Conservation (phyloP, 2,113 vertebrate species). For the Zosterops japonicus region DNA sequence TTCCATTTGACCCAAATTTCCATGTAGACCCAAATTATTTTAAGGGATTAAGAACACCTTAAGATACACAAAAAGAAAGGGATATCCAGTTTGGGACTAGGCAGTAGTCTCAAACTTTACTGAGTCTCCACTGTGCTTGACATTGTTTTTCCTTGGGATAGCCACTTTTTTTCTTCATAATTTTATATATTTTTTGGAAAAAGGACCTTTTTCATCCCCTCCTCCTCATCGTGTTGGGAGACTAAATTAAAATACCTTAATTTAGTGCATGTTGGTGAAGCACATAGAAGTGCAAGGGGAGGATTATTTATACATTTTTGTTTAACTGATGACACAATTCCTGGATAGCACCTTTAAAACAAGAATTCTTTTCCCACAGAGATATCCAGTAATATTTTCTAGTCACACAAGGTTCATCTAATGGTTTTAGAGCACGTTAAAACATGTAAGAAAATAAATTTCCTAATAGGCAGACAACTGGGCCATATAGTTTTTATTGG, state of each 20-base stretch:
- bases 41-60: neutral
- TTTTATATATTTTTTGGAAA: neutral
- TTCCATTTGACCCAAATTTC: neutral
- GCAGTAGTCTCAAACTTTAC: neutral
- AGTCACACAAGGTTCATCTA: neutral
- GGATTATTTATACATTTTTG: neutral
- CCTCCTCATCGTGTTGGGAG: neutral
- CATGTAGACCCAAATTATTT: neutral
- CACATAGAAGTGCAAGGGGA: neutral
- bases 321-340: neutral
- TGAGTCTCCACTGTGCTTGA: accelerated
- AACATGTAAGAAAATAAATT: neutral
- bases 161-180: neutral
- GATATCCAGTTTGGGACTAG: neutral
- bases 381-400: neutral
- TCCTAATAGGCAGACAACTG: neutral
- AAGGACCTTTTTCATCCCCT: neutral
- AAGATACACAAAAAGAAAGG: neutral
- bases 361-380: neutral
- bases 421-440: neutral
- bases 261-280: neutral
- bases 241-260: neutral
- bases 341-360: neutral
- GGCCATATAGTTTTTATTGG: neutral
- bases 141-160: neutral